Evolutionary conservation across 2,113 vertebrate genomes (phyloP), one percentile per base, ranked within the genome.

Genomic region (Melospiza georgiana): DNA sequence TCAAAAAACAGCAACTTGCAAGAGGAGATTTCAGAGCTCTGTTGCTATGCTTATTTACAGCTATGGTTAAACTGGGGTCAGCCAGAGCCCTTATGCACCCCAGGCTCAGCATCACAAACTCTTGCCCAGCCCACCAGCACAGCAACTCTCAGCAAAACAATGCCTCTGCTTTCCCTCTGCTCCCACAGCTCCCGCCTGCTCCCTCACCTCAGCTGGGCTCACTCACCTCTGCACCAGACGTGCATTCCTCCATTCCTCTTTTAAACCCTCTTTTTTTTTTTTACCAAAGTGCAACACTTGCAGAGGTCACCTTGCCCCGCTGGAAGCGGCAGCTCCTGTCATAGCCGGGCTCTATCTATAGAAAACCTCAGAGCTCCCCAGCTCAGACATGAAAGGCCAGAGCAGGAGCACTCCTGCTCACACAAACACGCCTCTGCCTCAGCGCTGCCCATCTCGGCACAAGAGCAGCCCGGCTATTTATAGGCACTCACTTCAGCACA

Each of bases 401-500:
- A 93, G 94, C 59, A 72, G 77, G 17, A 84, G 85, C 44, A 11
- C 77, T 91, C 1, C 4, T 18, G 71, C 90, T 88, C 92, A 52
- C 72, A 96, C 89, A 95, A 96, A 97, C 93, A 78, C 58, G 92
- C 55, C 94, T 88, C 90, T 23, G 87, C 86, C 48, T 49, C 92
- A 35, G 87, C 76, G 90, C 96, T 96, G 95, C 96, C 97, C 96
- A 93, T 93, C 92, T 77, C 95, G 21, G 71, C 92, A 96, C 41
- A 41, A 95, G 93, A 96, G 93, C 91, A 17, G 95, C 78, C 11
- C 5, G 55, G 91, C 97, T 98, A 98, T 98, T 98, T 98, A 98
- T 98, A 98, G 98, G 61, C 91, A 72, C 81, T 15, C 68, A 58
- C 95, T 96, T 97, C 97, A 96, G 96, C 87, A 96, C 92, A 91